Base-by-base conservation (phyloP, 2,113 vertebrate species). In the Oostethus manadensis region DNA sequence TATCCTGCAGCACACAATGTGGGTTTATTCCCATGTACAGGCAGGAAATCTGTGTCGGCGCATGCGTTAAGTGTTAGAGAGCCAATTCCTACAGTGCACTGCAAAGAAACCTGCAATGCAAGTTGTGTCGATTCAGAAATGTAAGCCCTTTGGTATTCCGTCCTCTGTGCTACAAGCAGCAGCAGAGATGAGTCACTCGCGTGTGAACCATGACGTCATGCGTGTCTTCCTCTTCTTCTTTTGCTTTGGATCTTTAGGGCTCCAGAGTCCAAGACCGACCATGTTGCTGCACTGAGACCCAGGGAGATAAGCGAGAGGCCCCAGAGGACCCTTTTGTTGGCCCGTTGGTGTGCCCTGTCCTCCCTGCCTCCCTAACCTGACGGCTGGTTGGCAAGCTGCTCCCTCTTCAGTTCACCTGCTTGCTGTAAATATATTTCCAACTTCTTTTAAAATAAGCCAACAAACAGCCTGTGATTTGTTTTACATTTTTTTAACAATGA, bases 161-260 rank as follows among this genome's bases (percentile, higher is more conserved):
- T 65, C 62, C 64, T 70, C 77, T 73, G 70, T 71, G 75, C 73
- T 77, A 48, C 62, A 58, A 56, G 51, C 51, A 65, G 57, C 81
- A 79, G 85, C 80, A 87, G 78, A 51, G 76, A 85, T 87, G 84
- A 86, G 78, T 88, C 87, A 87, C 67, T 72, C 67, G 18, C 80
- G 81, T 87, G 81, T 86, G 81, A 83, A 79, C 66, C 59, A 47
- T 87, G 84, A 85, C 82, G 77, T 87, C 84, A 86, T 71, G 56
- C 65, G 84, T 87, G 83, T 86, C 83, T 85, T 77, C 79, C 79
- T 85, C 57, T 82, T 79, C 64, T 74, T 68, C 53, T 81, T 56
- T 74, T 67, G 50, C 29, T 54, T 54, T 54, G 14, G 21, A 33
- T 83, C 48, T 84, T 43, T 72, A 88, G 87, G 74, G 78, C 71